Conservation (phyloP, 2,797 vertebrate species). For the Carcharodon carcharias region DNA sequence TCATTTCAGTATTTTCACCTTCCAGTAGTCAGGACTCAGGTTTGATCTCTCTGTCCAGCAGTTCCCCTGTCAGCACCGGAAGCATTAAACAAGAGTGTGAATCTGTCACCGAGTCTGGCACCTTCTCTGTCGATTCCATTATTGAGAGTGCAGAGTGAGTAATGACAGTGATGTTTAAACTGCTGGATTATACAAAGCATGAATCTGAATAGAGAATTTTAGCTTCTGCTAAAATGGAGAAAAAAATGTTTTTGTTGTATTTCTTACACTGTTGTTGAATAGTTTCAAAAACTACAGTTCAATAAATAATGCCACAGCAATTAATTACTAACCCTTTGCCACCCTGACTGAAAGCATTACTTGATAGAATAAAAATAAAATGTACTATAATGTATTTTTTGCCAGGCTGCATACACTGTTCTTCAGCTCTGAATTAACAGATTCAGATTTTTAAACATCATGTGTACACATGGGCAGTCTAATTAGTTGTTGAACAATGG, state of each 20-base stretch:
- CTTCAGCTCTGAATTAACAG: constrained; percentile 1
- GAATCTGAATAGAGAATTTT: constrained; percentile 8
- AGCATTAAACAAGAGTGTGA: constrained; percentile 68
- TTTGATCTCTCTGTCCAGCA: constrained; percentile 68
- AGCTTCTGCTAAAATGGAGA: constrained; percentile 10
- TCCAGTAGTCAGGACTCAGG: constrained; percentile 64
- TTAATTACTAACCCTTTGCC: constrained; percentile 37
- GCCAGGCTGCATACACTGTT: constrained; percentile 30
- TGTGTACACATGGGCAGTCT: background rate
- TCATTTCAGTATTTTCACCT: constrained; percentile 66
- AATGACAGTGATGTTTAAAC: constrained; percentile 37
- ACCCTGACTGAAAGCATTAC: constrained; percentile 35
- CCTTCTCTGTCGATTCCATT: constrained; percentile 61
- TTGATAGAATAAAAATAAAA: background rate
- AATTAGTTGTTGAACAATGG: constrained; percentile 22
- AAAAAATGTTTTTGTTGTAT: constrained; percentile 21
- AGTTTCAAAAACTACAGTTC: constrained; percentile 36
- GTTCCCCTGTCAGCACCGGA: constrained; percentile 59
- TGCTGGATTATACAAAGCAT: constrained; percentile 17
- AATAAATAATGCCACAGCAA: constrained; percentile 35
- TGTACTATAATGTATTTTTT: background rate
- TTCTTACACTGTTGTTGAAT: constrained; percentile 35
- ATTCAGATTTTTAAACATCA: background rate
- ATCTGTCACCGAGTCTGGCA: constrained; percentile 52
- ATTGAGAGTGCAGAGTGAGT: constrained; percentile 59